Percentiles rank a stretch among this genome's conserved stretches.
Evolutionary conservation across 1,140 invertebrate species (phyloP).

Genomic region (Manduca sexta): DNA sequence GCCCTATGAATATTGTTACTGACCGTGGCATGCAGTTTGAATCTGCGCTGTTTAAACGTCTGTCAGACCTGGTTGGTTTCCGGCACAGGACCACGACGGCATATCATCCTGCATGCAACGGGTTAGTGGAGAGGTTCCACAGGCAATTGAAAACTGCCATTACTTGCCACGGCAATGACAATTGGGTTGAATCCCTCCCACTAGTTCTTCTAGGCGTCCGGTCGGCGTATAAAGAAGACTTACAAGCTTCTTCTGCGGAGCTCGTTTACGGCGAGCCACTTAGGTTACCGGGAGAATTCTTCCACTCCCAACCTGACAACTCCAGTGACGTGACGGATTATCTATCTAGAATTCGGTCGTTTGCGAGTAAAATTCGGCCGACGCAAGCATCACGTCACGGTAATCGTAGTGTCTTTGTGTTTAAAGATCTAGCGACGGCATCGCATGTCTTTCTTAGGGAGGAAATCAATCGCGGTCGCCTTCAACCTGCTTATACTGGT

Average conservation of each 20-base stretch:
- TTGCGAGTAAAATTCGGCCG: constrained; percentile 14
- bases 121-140: constrained; percentile 39
- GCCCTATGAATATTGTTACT: not conserved
- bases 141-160: constrained; percentile 28
- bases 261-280: constrained; percentile 27
- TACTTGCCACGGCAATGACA: constrained; percentile 25
- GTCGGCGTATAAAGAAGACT: constrained; percentile 38
- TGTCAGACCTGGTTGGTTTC: not conserved
- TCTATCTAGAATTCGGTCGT: constrained; percentile 4
- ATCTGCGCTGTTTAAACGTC: not conserved
- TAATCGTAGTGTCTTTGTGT: constrained; percentile 11
- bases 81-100: not conserved
- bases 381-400: constrained; percentile 11
- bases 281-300: constrained; percentile 43
- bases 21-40: not conserved
- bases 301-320: constrained; percentile 13
- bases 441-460: not conserved
- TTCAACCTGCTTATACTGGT: too few species aligned
- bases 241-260: constrained; percentile 36
- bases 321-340: constrained; percentile 11
- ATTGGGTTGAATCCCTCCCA: constrained; percentile 49
- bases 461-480: too few species aligned
- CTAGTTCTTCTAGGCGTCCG: constrained; percentile 57
- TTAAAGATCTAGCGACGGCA: constrained; percentile 9
- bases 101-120: constrained; percentile 11